These are phyloP conservation scores for Zalophus californianus DNA, from an alignment of 2,797 vertebrate genomes.

Conservation along the genomic window DNA sequence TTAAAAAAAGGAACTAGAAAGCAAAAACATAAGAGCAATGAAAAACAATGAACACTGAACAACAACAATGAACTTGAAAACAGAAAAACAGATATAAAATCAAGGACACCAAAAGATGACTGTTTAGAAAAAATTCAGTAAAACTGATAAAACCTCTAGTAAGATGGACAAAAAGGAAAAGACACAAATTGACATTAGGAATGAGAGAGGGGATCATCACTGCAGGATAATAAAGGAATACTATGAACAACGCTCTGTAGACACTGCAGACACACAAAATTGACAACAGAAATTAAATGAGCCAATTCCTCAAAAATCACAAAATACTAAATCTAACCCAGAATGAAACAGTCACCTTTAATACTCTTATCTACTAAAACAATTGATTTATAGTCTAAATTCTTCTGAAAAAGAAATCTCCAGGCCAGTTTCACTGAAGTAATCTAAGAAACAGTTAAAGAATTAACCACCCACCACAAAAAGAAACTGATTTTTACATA, in stretches of 20 bases:
- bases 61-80: background rate
- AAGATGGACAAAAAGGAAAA: background rate
- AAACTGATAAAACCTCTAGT: background rate
- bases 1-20: background rate
- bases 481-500: background rate
- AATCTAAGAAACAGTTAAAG: background rate
- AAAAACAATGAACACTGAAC: background rate
- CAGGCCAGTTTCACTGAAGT: background rate
- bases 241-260: background rate
- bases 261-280: background rate
- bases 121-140: background rate
- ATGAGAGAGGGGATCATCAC: background rate
- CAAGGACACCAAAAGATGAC: background rate
- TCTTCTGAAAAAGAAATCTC: background rate
- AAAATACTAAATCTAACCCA: background rate
- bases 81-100: background rate
- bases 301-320: background rate
- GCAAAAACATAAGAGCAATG: background rate
- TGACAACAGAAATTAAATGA: background rate
- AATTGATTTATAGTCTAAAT: background rate
- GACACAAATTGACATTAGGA: background rate
- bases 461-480: background rate
- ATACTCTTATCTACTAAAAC: background rate
- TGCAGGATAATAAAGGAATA: background rate
- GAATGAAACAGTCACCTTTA: background rate